Conservation (phyloP, 2,888 invertebrate species). For the Stomorhina lunata region DNA sequence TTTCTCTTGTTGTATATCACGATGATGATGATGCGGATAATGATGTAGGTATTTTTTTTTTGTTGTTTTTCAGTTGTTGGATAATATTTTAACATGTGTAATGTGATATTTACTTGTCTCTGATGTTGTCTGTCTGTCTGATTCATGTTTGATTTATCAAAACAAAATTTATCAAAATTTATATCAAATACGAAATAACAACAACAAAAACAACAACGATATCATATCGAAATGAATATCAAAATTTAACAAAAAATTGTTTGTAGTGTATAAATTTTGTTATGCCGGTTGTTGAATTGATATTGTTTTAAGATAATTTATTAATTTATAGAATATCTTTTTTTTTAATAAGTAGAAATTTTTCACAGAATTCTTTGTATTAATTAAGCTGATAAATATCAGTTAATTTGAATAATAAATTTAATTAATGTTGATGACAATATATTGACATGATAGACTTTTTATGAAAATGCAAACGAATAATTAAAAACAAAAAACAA, state of each 20-base stretch:
- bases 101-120: conserved; percentile 64
- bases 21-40: conserved; percentile 40
- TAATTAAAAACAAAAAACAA: too few relatives aligned
- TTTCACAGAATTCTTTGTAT: neutral
- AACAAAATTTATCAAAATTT: too few relatives aligned
- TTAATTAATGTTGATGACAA: neutral
- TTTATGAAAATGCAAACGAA: too few relatives aligned
- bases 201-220: neutral
- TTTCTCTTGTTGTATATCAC: conserved; percentile 23
- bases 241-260: neutral
- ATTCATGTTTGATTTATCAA: conserved; percentile 63
- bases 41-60: conserved; percentile 36
- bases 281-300: conserved; percentile 38
- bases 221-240: neutral
- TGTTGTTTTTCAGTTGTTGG: conserved; percentile 8
- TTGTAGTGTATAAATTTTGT: conserved; percentile 25
- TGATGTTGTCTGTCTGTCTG: conserved; percentile 59
- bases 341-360: neutral
- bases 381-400: conserved; percentile 19
- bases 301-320: conserved; percentile 43
- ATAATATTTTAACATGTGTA: conserved; percentile 61
- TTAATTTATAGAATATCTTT: conserved; percentile 21
- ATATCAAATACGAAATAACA: conserved; percentile 41
- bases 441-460: too few relatives aligned
- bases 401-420: conserved; percentile 13